A percentile compares a stretch with the other conserved stretches of the same genome.
phyloP scores from a whole-genome alignment of 2,797 vertebrate genomes.

The Parauchenoglanis punctatus region DNA sequence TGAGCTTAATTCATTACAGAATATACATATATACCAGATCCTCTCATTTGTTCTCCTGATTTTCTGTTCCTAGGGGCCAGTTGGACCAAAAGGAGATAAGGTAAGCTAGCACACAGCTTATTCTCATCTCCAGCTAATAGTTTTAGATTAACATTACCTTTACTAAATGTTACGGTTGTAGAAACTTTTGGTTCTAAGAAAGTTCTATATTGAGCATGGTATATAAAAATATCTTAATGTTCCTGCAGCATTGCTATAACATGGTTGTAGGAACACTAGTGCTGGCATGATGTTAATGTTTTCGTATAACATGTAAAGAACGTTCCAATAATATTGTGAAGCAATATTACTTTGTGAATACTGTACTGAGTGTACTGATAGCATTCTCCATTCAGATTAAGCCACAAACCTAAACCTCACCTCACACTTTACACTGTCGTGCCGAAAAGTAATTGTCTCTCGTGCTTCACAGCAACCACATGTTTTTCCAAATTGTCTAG shows the following conservation, averaged over 20 bases:
- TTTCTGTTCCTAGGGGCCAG: constrained; percentile 45
- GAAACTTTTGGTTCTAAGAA: background rate
- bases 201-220: background rate
- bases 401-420: background rate
- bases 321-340: background rate
- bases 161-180: background rate
- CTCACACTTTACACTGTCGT: background rate
- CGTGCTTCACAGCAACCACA: constrained; percentile 41
- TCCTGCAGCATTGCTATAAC: background rate
- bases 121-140: background rate
- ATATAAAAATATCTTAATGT: background rate
- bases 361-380: background rate
- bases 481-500: constrained; percentile 46
- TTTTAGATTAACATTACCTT: background rate
- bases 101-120: constrained; percentile 29
- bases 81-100: constrained; percentile 59
- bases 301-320: background rate
- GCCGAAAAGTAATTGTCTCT: constrained; percentile 10
- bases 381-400: background rate
- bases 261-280: background rate
- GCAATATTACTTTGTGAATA: background rate
- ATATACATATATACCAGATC: background rate
- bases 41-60: background rate
- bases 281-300: background rate
- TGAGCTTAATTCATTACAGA: background rate